phyloP scores from a whole-genome alignment of 2,797 vertebrate genomes.

The Diplodus sargus region DNA sequence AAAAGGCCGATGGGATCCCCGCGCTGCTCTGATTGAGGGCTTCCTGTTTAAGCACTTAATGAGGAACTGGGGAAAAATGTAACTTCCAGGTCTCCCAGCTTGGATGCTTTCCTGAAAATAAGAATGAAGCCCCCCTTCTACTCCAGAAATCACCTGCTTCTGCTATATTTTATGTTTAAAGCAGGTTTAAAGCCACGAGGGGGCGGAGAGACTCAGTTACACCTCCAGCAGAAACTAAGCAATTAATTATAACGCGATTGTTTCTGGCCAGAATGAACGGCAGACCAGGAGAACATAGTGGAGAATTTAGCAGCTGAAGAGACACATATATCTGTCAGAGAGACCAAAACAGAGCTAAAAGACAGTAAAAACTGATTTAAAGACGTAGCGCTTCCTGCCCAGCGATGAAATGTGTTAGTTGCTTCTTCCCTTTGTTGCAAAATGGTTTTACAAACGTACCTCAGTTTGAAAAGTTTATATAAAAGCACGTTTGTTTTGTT shows the following conservation, averaged over 20 bases:
- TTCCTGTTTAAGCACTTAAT: slow-evolving; percentile 84
- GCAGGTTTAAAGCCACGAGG: background rate
- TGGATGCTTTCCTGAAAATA: slow-evolving; percentile 42
- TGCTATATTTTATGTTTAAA: background rate
- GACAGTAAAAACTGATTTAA: too few relatives aligned
- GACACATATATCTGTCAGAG: too few relatives aligned
- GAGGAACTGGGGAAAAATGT: slow-evolving; percentile 67
- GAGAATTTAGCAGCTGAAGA: too few relatives aligned
- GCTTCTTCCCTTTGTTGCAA: too few relatives aligned
- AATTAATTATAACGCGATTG: background rate
- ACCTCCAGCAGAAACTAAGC: background rate
- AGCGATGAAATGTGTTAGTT: too few relatives aligned
- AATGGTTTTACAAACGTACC: too few relatives aligned
- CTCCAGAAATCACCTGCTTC: slow-evolving; percentile 20
- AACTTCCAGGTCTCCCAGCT: slow-evolving; percentile 47
- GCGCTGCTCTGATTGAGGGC: slow-evolving; percentile 73
- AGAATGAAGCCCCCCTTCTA: background rate
- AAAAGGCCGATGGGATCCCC: slow-evolving; percentile 41
- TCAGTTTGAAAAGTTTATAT: too few relatives aligned
- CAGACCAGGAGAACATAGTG: too few relatives aligned
- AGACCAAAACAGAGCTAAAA: too few relatives aligned
- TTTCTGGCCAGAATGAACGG: background rate
- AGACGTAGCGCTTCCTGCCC: too few relatives aligned
- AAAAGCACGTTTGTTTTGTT: background rate
- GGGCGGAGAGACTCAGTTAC: background rate